Conservation (phyloP, 2,113 vertebrate species). For the Hippocampus barbouri region DNA sequence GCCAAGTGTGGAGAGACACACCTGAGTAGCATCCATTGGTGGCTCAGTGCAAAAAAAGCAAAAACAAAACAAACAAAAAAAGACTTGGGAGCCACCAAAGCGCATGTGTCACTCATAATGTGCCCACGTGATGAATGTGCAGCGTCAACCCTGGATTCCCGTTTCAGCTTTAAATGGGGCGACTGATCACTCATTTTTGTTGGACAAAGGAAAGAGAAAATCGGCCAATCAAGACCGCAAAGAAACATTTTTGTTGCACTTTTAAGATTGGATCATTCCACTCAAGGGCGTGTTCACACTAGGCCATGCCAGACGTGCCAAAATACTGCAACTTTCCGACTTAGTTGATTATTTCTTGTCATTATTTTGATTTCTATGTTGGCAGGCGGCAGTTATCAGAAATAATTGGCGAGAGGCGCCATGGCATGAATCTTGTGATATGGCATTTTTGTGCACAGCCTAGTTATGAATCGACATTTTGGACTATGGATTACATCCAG, state of each 20-base stretch:
- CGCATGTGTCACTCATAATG: not conserved
- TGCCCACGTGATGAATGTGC: slow-evolving; percentile 2
- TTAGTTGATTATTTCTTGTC: not conserved
- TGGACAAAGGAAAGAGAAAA: not conserved
- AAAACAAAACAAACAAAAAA: not conserved
- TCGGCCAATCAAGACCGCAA: not conserved
- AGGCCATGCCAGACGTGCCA: not conserved
- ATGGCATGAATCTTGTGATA: not conserved
- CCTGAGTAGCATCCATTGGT: not conserved
- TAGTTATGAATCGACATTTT: no score
- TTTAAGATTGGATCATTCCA: not conserved
- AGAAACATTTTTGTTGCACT: not conserved
- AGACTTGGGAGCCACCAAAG: not conserved
- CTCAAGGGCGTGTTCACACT: not conserved
- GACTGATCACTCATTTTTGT: not conserved
- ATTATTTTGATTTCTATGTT: not conserved
- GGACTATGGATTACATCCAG: not conserved
- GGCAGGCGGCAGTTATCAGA: not conserved
- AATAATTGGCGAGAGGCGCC: not conserved
- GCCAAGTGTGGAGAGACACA: not conserved
- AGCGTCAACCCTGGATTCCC: not conserved
- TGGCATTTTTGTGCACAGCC: no score
- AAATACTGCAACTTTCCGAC: not conserved
- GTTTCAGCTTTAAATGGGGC: not conserved
- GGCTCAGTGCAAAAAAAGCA: not conserved